phyloP scores from a whole-genome alignment of 2,888 invertebrate genomes.

The Rhagonycha fulva region DNA sequence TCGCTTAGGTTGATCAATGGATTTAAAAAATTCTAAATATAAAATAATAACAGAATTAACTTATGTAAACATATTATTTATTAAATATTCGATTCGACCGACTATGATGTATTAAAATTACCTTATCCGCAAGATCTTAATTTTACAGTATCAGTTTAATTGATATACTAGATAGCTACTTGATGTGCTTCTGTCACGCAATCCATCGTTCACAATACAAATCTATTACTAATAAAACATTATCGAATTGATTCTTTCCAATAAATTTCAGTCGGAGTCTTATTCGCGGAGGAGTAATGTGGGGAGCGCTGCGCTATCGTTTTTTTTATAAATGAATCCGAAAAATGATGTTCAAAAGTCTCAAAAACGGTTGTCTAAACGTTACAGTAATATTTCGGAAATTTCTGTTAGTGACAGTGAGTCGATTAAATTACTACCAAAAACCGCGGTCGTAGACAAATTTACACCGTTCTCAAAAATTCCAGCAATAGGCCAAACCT shows the following conservation, averaged over 20 bases:
- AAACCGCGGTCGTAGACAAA: neutral
- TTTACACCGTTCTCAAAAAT: conserved; percentile 23
- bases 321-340: conserved; percentile 10
- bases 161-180: neutral
- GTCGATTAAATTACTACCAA: neutral
- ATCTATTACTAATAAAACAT: neutral
- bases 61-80: neutral
- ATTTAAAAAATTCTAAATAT: no score
- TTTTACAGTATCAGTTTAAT: neutral
- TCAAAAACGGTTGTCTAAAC: conserved; percentile 9
- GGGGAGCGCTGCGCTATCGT: neutral
- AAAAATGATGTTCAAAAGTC: conserved; percentile 3
- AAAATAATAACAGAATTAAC: neutral
- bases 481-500: conserved; percentile 20
- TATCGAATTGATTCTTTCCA: neutral
- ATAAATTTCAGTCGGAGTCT: neutral
- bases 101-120: neutral
- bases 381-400: conserved; percentile 4
- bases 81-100: neutral
- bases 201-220: neutral
- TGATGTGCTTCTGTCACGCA: neutral
- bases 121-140: neutral
- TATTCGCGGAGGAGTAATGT: neutral
- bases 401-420: conserved; percentile 9
- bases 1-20: no score